Evolutionary conservation across 1,140 invertebrate species (phyloP), one percentile per base, ranked within the genome.

Genomic region (Drosophila willistoni): DNA sequence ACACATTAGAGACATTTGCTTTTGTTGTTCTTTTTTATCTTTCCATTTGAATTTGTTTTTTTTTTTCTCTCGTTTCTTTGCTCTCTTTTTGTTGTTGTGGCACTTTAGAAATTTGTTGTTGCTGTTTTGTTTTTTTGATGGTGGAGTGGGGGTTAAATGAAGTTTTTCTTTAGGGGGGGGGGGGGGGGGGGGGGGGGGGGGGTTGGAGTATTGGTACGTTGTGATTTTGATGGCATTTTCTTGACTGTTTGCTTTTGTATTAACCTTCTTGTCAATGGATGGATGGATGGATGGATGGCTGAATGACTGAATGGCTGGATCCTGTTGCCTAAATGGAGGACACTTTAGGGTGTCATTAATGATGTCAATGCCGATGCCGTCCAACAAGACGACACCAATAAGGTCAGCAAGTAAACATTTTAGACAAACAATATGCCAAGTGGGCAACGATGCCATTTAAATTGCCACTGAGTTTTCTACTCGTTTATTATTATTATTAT

Each of bases 11-110:
- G 78, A 86, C 71, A 74, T 74, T 71, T 51, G 44, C 17, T 51
- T 77, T 70, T 73, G 36, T 39, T 67, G 33, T 61, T 51, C 29
- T 47, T 41, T 70, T 70, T 42, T 85, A 85, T 86, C 79, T 73
- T 73, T 71, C 69, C 79, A 86, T 86, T 86, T 86, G 75, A 86
- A 86, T 86, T 86, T 86, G 82, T 86, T 86, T 83, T 86, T 83
- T 63, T 57, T 70, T 76, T 70, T 61, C 17, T 51, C 6, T 47
- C 36, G 17, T 47, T 47, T 13, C 60, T 71, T 47, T 7, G 9
- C 39, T 73, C 51, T 73, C 51, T 47, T 85, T 83, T 68, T 62
- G 44, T 65, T 77, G 70, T 77, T 47, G 22, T 33, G 19, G 33
- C 36, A 39, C 36, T 61, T 41, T 41, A 22, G 59, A 61, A 51